Evolutionary conservation across 2,888 invertebrate genomes (phyloP), one percentile per base, ranked within the genome.

Genomic region (Campoletis raptor): DNA sequence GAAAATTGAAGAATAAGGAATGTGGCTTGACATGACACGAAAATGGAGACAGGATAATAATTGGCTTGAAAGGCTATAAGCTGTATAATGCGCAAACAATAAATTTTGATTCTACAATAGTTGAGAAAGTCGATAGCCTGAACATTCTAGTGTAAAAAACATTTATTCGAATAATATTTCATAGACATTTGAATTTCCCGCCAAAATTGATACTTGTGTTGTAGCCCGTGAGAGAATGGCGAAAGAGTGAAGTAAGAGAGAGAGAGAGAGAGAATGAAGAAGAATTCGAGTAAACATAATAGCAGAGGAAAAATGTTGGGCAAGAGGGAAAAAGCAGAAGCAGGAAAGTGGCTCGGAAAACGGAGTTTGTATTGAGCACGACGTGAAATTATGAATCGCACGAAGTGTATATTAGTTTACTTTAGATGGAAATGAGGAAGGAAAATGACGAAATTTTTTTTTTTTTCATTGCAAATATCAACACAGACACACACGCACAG

Each of bases 171-270:
- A 57, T 2, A 40, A 57, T 57, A 6, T 52, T 52, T 72, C 12
- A 8, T 78, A 15, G 24, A 9, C 2, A 78, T 78, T 78, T n/a
- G 42, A 69, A 78, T 69, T 78, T 79, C 79, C 79, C 79, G 79
- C 79, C 69, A 69, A 79, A 79, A 79, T 36, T 21, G 2, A 40
- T 74, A 36, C 42, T 6, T 40, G 57, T 15, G 42, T 10, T 42
- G 6, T 24, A 24, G 10, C 30, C 9, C 12, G 70, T 21, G 30
- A 24, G 42, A 24, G 69, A 69, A 70, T 61, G 40, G 61, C 57
- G 77, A 79, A 15, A 15, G 18, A 57, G 57, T 57, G 61, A 30
- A 30, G 15, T 30, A 24, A 30, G 12, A 61, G 15, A 45, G 42
- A 74, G 9, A 74, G 37, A 54, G 57, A 40, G 30, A 9, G 66